phyloP scores from a whole-genome alignment of 2,888 invertebrate species.

The Orthosia cruda region DNA sequence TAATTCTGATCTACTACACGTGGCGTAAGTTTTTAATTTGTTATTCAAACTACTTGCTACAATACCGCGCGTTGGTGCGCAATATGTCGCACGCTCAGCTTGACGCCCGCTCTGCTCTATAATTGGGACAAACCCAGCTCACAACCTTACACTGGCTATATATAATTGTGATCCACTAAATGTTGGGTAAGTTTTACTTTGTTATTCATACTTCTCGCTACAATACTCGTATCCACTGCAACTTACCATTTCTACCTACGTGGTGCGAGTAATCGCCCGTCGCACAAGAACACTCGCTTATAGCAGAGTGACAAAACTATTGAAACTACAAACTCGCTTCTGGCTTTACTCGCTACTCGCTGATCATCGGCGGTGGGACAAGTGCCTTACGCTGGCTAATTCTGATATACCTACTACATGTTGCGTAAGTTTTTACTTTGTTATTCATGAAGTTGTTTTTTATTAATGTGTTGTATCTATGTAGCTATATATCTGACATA shows the following conservation, averaged over 20 bases:
- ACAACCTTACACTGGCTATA: slow-evolving; percentile 84
- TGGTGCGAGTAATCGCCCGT: too few relatives aligned
- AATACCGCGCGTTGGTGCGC: slow-evolving; percentile 84
- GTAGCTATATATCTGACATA: background rate
- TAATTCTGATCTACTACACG: slow-evolving; percentile 87
- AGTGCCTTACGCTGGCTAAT: slow-evolving; percentile 79
- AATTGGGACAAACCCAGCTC: slow-evolving; percentile 86
- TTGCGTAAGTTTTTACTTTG: slow-evolving; percentile 82
- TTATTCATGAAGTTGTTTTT: slow-evolving; percentile 32
- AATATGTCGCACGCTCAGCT: slow-evolving; percentile 82
- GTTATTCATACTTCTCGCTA: too few relatives aligned
- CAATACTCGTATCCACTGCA: too few relatives aligned
- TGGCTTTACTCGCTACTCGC: too few relatives aligned
- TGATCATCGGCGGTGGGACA: too few relatives aligned
- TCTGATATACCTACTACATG: slow-evolving; percentile 87
- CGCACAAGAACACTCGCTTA: too few relatives aligned
- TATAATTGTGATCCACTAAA: slow-evolving; percentile 86
- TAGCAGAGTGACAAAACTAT: too few relatives aligned
- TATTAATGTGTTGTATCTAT: slow-evolving; percentile 19
- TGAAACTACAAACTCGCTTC: too few relatives aligned
- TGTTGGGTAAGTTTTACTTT: slow-evolving; percentile 82
- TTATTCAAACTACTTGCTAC: slow-evolving; percentile 85
- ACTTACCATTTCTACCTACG: too few relatives aligned
- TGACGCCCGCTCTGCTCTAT: slow-evolving; percentile 83
- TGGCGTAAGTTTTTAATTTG: slow-evolving; percentile 48